These are phyloP conservation scores for Onychostruthus taczanowskii DNA, from an alignment of 2,113 vertebrate species.

Conservation along the genomic window DNA sequence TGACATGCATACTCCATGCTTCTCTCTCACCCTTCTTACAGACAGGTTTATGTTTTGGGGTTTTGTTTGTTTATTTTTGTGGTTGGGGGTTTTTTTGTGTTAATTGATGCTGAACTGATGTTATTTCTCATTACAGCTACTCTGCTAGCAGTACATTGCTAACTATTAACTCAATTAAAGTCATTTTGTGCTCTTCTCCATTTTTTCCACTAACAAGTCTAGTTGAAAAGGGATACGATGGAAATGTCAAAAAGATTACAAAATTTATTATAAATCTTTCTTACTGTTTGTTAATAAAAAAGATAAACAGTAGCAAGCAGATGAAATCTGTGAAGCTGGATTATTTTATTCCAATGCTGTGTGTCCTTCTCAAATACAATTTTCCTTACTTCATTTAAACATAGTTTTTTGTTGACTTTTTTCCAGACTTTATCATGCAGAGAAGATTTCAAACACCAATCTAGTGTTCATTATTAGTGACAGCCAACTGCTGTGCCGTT, in stretches of 20 bases:
- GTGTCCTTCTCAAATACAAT: background rate
- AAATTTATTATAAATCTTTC: background rate
- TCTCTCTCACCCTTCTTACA: background rate
- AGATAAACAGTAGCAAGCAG: background rate
- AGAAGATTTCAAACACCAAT: constrained; percentile 95
- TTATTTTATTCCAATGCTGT: background rate
- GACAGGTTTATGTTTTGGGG: background rate
- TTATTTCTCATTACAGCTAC: background rate
- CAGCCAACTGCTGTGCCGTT: constrained; percentile 88
- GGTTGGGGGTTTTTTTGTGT: background rate
- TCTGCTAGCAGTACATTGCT: background rate
- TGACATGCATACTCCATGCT: background rate
- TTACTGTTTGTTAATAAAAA: background rate
- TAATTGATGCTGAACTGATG: background rate
- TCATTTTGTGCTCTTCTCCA: background rate
- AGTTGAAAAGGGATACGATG: background rate
- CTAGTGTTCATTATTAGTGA: constrained; percentile 96
- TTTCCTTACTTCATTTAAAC: background rate
- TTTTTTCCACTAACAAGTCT: background rate
- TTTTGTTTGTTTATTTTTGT: background rate
- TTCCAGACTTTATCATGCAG: constrained; percentile 83
- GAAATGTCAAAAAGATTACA: background rate
- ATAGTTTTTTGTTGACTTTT: background rate
- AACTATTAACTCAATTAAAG: background rate
- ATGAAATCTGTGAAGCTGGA: background rate